These are phyloP conservation scores for Caenorhabditis zanzibari DNA, from an alignment of 2,888 invertebrate genomes.

Conservation along the genomic window DNA sequence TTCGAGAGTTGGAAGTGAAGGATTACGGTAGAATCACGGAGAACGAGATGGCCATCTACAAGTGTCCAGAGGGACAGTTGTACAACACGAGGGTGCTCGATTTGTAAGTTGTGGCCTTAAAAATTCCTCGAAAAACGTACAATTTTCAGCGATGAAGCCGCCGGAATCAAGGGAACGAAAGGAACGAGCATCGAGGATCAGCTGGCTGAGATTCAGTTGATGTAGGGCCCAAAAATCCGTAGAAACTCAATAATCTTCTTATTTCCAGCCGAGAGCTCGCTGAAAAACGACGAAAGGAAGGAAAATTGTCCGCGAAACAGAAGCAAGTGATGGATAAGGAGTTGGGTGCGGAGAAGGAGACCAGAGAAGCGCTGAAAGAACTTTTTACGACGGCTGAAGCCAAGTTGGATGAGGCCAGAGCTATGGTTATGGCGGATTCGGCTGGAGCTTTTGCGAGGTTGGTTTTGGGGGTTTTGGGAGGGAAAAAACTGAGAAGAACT, in stretches of 20 bases:
- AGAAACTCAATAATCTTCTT: background rate
- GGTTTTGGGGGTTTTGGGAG: background rate
- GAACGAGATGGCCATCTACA: conserved; percentile 90
- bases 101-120: conserved; percentile 83
- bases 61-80: conserved; percentile 92
- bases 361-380: conserved; percentile 88
- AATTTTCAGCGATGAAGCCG: conserved; percentile 75
- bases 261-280: conserved; percentile 88
- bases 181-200: conserved; percentile 97
- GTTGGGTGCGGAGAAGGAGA: conserved; percentile 90
- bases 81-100: conserved; percentile 92
- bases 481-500: background rate
- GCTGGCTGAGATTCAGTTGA: conserved; percentile 92
- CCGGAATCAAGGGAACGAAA: conserved; percentile 88
- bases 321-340: conserved; percentile 93
- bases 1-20: conserved; percentile 60
- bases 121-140: background rate
- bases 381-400: conserved; percentile 73
- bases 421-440: conserved; percentile 76
- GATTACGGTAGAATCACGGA: conserved; percentile 66
- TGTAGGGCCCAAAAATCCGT: conserved; percentile 10
- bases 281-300: conserved; percentile 87
- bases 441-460: conserved; percentile 70
- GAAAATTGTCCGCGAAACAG: conserved; percentile 90
- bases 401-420: conserved; percentile 69